phyloP scores from a whole-genome alignment of 2,888 invertebrate species.

The Drosophila lutescens region DNA sequence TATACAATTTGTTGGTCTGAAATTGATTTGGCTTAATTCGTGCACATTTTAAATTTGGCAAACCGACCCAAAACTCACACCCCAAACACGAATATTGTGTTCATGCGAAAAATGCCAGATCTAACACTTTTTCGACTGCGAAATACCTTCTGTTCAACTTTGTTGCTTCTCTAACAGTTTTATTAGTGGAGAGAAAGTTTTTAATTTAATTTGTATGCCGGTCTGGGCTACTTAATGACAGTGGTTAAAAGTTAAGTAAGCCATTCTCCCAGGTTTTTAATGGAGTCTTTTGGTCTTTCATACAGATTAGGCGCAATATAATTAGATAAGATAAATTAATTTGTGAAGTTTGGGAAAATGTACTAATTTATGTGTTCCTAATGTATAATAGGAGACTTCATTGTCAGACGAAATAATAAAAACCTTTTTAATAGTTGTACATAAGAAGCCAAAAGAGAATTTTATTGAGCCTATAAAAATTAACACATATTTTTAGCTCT shows the following conservation, averaged over 20 bases:
- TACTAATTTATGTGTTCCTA: not conserved
- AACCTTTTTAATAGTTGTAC: too few species aligned
- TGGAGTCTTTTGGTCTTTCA: not conserved
- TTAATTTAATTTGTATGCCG: conserved; percentile 30
- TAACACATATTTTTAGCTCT: too few species aligned
- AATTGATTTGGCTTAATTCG: conserved; percentile 78
- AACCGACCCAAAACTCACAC: conserved; percentile 9
- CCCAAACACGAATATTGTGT: conserved; percentile 20
- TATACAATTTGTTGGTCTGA: conserved; percentile 64
- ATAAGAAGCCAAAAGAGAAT: too few species aligned
- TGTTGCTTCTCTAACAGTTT: conserved; percentile 21
- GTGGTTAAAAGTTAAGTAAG: conserved; percentile 14
- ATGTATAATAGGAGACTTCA: too few species aligned
- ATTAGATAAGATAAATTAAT: not conserved
- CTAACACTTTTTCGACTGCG: conserved; percentile 22
- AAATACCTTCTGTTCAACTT: conserved; percentile 16
- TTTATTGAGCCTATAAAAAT: too few species aligned
- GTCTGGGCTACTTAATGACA: conserved; percentile 17
- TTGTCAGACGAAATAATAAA: too few species aligned
- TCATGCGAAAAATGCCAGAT: conserved; percentile 6
- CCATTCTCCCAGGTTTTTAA: not conserved
- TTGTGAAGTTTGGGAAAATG: not conserved
- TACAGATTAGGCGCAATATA: not conserved
- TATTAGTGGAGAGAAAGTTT: conserved; percentile 23
- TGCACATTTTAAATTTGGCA: conserved; percentile 67